Evolutionary conservation across 1,140 invertebrate genomes (phyloP), one percentile per base, ranked within the genome.

Genomic region (Galendromus occidentalis): DNA sequence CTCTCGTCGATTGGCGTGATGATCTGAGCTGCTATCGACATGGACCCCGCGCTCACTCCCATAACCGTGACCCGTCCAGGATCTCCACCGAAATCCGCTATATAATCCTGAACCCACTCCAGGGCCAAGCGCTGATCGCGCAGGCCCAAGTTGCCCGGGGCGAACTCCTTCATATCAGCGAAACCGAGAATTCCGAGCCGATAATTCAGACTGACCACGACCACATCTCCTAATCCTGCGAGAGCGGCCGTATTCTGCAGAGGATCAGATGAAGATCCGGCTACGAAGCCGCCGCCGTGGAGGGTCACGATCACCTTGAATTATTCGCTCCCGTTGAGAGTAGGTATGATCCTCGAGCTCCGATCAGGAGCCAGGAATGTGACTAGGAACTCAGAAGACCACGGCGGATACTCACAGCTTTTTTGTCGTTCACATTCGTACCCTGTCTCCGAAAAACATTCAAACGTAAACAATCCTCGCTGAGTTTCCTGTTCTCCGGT

Each of bases 381-480:
- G n/a, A n/a, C n/a, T n/a, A n/a, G n/a, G 4, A 39, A 4, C 33
- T 39, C 9, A 39, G 33, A 39, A 4, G 33, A 6, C 9, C 45
- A 7, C 4, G 45, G 45, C 12, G 7, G 18, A 6, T 22, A 47
- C 45, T 47, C 14, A 64, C 45, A 28, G 45, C 18, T 14, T 47
- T 47, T 20, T 14, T 47, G 45, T 47, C 45, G 14, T 14, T 28
- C 14, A 6, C 7, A 7, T 4, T 5, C 4, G 45, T 47, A 4
- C 45, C 45, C 14, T 7, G 18, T 47, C 14, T 47, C 4, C 63
- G 30, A 77, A 92, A 82, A 5, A 96, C 87, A 76, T 92, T 96
- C 66, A 96, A 80, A 76, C 92, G 94, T 20, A 96, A 82, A 75
- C 92, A 97, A 77, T 97, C 92, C 79, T 97, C 92, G 86, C 7